Percentiles rank a stretch among this genome's conserved stretches.
These are phyloP conservation scores for Agonum fuliginosum DNA, from an alignment of 2,888 invertebrate genomes.

Conservation along the genomic window DNA sequence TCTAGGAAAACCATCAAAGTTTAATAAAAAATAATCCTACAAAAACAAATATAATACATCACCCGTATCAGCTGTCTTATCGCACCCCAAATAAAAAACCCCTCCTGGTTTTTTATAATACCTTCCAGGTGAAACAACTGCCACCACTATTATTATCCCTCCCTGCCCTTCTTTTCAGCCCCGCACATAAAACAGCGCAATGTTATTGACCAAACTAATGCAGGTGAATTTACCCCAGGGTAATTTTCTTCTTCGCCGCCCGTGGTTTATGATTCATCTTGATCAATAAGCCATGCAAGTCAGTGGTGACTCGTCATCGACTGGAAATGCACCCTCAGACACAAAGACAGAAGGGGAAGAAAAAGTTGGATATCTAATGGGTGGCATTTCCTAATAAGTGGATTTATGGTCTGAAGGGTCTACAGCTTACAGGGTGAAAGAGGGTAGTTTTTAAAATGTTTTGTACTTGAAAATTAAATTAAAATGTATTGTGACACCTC, in stretches of 20 bases:
- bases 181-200: not conserved
- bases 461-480: not conserved
- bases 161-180: not conserved
- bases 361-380: not conserved
- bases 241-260: constrained; percentile 1
- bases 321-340: constrained; percentile 4
- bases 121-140: constrained; percentile 24
- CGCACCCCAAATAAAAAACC: not conserved
- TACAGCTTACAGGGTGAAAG: not conserved
- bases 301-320: constrained; percentile 41
- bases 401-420: too few relatives aligned
- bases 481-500: not conserved
- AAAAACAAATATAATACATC: constrained; percentile 31
- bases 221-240: constrained; percentile 1
- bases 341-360: not conserved
- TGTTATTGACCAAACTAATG: constrained; percentile 40
- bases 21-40: not conserved
- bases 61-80: constrained; percentile 28
- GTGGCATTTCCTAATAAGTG: not conserved
- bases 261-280: constrained; percentile 35
- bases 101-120: too few relatives aligned
- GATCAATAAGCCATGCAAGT: constrained; percentile 16
- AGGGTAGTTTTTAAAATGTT: not conserved
- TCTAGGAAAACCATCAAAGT: not conserved
- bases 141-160: constrained; percentile 5